phyloP scores from a whole-genome alignment of 2,888 invertebrate species.

The Nematopogon swammerdamellus region DNA sequence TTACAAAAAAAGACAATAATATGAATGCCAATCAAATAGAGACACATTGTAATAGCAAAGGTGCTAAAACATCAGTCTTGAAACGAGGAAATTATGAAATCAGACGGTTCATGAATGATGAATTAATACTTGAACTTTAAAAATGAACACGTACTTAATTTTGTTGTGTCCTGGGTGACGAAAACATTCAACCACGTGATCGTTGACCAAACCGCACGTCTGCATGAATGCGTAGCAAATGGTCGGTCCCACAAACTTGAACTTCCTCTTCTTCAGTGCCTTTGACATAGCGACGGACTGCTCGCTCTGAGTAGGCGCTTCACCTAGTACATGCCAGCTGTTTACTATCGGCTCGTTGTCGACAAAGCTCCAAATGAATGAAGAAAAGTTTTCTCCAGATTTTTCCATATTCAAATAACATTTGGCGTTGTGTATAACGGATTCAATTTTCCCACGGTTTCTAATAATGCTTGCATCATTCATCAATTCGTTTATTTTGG shows the following conservation, averaged over 20 bases:
- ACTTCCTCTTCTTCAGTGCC: slow-evolving; percentile 31
- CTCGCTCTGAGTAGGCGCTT: slow-evolving; percentile 27
- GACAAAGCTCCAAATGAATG: slow-evolving; percentile 39
- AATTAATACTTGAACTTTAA: too few species aligned
- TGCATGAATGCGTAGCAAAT: slow-evolving; percentile 48
- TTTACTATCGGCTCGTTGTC: slow-evolving; percentile 27
- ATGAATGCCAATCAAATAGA: too few species aligned
- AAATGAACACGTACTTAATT: too few species aligned
- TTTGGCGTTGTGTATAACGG: slow-evolving; percentile 36
- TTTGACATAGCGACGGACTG: slow-evolving; percentile 26
- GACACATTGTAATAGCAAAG: too few species aligned
- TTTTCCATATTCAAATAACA: slow-evolving; percentile 29
- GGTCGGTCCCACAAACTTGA: slow-evolving; percentile 38
- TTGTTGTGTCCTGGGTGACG: slow-evolving; percentile 7
- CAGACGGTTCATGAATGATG: too few species aligned
- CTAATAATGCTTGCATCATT: slow-evolving; percentile 24
- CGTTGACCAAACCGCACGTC: slow-evolving; percentile 43
- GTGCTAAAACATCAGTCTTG: too few species aligned
- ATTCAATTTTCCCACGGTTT: slow-evolving; percentile 34
- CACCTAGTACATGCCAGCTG: slow-evolving; percentile 21
- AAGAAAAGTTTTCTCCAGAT: slow-evolving; percentile 27
- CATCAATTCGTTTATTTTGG: slow-evolving; percentile 20
- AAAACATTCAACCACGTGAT: slow-evolving; percentile 28
- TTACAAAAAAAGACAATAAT: too few species aligned
- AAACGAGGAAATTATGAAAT: too few species aligned